Evolutionary conservation across 1,140 invertebrate species (phyloP).

Genomic region (Drosophila jambulina): DNA sequence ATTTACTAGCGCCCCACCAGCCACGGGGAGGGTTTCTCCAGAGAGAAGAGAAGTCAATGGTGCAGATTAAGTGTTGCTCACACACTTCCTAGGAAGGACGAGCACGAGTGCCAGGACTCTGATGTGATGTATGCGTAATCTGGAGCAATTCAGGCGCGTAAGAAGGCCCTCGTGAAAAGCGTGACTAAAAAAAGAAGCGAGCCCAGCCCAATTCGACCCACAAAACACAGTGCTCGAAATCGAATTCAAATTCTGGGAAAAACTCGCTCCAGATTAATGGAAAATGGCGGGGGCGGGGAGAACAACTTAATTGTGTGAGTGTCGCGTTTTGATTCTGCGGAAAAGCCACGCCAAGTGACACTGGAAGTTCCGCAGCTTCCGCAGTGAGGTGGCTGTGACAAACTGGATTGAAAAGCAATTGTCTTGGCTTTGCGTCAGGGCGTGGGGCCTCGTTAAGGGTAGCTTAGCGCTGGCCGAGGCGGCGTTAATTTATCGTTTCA

Average conservation of each 20-base stretch:
- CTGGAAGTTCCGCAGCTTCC: constrained; percentile 22
- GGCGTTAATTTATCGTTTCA: constrained; percentile 79
- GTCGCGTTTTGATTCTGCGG: constrained; percentile 72
- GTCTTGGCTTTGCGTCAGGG: constrained; percentile 79
- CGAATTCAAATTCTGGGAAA: constrained; percentile 73
- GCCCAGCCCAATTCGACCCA: constrained; percentile 39
- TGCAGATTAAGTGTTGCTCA: constrained; percentile 81
- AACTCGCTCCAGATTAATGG: constrained; percentile 20
- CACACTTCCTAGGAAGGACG: constrained; percentile 16
- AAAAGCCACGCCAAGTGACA: constrained; percentile 37
- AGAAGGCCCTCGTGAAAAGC: constrained; percentile 72
- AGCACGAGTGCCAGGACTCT: constrained; percentile 9
- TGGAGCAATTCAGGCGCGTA: constrained; percentile 83
- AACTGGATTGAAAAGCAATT: constrained; percentile 83
- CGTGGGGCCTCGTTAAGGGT: constrained; percentile 50
- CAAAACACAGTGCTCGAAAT: constrained; percentile 55
- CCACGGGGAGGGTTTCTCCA: constrained; percentile 7
- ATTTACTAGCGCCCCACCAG: constrained; percentile 59
- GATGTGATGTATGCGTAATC: constrained; percentile 76
- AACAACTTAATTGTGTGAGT: constrained; percentile 78
- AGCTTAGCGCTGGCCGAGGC: constrained; percentile 56
- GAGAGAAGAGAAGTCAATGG: constrained; percentile 78
- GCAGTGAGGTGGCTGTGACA: constrained; percentile 53
- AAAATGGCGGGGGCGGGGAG: constrained; percentile 7
- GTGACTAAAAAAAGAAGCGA: constrained; percentile 38